Percentiles rank a stretch among this genome's conserved stretches.
Evolutionary conservation across 2,888 invertebrate species (phyloP).

Genomic region (Chironomus tentans): DNA sequence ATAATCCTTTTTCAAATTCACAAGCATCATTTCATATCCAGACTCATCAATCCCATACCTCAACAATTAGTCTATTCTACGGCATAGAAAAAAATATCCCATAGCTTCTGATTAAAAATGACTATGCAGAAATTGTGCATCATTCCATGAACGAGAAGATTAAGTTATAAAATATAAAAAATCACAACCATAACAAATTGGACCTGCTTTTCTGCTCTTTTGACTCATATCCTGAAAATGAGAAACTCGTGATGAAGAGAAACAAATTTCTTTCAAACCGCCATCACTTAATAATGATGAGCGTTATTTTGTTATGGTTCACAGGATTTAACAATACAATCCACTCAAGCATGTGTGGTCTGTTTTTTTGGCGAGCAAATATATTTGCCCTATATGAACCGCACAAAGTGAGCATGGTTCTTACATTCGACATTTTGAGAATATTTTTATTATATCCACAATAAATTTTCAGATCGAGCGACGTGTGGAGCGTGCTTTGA

Average conservation of each 20-base stretch:
- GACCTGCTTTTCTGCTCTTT: background rate
- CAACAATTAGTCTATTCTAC: too few species aligned
- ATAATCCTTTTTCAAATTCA: too few species aligned
- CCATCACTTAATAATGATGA: slow-evolving; percentile 14
- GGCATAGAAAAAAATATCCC: too few species aligned
- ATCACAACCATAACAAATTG: slow-evolving; percentile 7
- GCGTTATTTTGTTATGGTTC: slow-evolving; percentile 22
- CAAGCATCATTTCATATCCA: too few species aligned
- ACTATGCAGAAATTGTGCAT: background rate
- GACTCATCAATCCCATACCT: too few species aligned
- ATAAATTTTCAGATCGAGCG: background rate
- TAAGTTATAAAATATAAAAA: background rate
- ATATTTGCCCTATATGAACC: background rate
- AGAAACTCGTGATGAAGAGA: background rate
- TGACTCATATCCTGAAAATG: background rate
- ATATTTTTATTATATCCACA: background rate
- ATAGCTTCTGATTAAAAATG: background rate
- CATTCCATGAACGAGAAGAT: background rate
- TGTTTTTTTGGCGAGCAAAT: background rate
- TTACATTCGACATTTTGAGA: background rate
- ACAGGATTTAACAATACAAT: background rate
- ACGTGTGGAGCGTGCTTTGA: background rate
- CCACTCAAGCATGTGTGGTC: background rate
- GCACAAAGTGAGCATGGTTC: background rate
- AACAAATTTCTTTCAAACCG: background rate